Conservation (phyloP, 37 sponge, comb jelly and placozoan species). For the Aplysina aerophoba region DNA sequence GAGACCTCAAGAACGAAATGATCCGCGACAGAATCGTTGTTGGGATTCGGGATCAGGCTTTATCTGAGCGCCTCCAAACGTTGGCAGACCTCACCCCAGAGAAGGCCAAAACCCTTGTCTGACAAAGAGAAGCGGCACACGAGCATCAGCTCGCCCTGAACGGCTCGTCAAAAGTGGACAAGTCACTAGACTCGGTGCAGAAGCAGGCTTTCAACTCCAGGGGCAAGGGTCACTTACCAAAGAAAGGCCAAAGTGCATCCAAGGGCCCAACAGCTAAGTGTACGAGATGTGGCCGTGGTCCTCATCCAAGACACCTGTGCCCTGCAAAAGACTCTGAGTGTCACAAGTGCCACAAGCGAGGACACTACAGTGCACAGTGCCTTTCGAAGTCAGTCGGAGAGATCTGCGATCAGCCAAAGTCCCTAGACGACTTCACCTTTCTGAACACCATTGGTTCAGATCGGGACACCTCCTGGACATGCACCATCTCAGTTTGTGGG, state of each 20-base stretch:
- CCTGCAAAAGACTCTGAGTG: conserved; percentile 50
- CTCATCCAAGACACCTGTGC: conserved; percentile 31
- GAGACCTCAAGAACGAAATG: background rate
- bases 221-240: too few species aligned
- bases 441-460: conserved; percentile 16
- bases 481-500: background rate
- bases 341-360: conserved; percentile 47
- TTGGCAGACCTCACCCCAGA: background rate
- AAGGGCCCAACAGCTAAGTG: too few species aligned
- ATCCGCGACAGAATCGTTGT: background rate
- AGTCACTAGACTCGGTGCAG: too few species aligned
- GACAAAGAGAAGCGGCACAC: conserved; percentile 39
- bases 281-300: conserved; percentile 29
- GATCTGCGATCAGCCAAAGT: background rate
- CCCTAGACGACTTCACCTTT: background rate
- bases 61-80: background rate
- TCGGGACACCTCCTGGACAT: background rate
- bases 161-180: too few species aligned
- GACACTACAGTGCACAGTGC: conserved; percentile 53
- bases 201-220: too few species aligned
- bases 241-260: too few species aligned
- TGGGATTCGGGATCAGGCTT: background rate
- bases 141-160: conserved; percentile 25
- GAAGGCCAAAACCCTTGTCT: too few species aligned
- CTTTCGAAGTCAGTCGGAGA: background rate